Base-by-base conservation (phyloP, 2,113 vertebrate genomes). In the Butorides virescens region DNA sequence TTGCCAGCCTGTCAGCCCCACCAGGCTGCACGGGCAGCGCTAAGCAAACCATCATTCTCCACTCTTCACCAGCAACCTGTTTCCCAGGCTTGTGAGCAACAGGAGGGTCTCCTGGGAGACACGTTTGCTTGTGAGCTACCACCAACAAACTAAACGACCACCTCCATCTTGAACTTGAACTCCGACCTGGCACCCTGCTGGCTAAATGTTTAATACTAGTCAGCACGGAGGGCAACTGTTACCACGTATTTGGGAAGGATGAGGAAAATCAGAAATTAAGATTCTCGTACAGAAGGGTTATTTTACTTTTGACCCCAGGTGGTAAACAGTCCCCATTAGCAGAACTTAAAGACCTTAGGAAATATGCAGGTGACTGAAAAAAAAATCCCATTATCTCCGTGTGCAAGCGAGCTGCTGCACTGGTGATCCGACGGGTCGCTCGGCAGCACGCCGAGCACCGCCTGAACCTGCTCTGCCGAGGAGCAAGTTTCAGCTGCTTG, bases 341-440 rank as follows among this genome's bases (percentile, higher is more conserved):
- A 86, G n/a, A 77, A 50, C 6, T 39, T 92, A 25, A 3, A 73
- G 7, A 36, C 47, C 29, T 90, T 68, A 44, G 47, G 56, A 90
- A 80, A 53, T 42, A 61, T 27, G 49, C 62, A 88, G 22, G 63
- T 83, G 67, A 34, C 46, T 70, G 67, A 58, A 75, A 92, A 75
- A 44, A 44, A 62, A 62, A 66, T 10, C 18, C 44, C 37, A 22
- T 49, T 36, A 67, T 63, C 63, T 77, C 46, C n/a, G 68, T 23
- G 22, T 19, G 32, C 63, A 44, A 70, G 77, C 3, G 3, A 89
- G 71, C 36, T 80, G 53, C 47, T 55, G 5, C 70, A 18, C 13
- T 1, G 0, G 26, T 27, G 39, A 58, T 46, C 15, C 0, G 0
- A 58, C 29, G 21, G 67, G 72, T 68, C 85, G 74, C 52, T 56